Base-by-base conservation (phyloP, 1,140 invertebrate genomes). In the Drosophila watanabei region DNA sequence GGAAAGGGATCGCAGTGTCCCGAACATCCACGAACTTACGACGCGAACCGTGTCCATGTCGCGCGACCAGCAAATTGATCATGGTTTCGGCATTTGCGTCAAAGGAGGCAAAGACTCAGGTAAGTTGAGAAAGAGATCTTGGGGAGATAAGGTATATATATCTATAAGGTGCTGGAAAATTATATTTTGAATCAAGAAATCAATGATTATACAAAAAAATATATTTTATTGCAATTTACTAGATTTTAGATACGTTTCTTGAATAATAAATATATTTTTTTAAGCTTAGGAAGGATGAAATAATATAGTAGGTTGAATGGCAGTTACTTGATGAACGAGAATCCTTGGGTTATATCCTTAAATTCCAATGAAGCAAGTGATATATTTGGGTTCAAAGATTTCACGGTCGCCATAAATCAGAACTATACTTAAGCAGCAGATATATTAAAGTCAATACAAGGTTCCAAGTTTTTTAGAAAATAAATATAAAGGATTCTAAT, bases 21-120 rank as follows among this genome's bases (percentile, higher is more conserved):
- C 95, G 60, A 96, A 95, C 89, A 94, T 96, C 79, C 96, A 96
- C 91, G 96, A 97, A 93, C 94, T 97, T 79, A 94, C 96, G 73
- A 97, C 97, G 65, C 94, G 97, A 80, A 97, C 97, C 65, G 96
- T 97, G 84, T 97, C 95, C 85, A 97, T 97, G 97, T 96, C 96
- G 58, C 94, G 96, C 57, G 96, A 97, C 91, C 94, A 95, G 58
- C 95, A 95, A 8, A 95, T 96, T 51, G 96, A 97, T 83, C 97
- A 97, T 93, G 97, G 97, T 58, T 98, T 97, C 93, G 97, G 97
- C 60, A 97, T 98, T 75, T 97, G 97, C 94, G 97, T 98, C 82
- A 98, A 98, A 93, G 97, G 97, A 82, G 97, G 97, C 57, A 97
- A 97, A 94, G 97, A 98, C 93, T 96, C 97, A 92, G 96, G 97